Conservation (phyloP, 2,888 invertebrate genomes). For the Lithophane socia region DNA sequence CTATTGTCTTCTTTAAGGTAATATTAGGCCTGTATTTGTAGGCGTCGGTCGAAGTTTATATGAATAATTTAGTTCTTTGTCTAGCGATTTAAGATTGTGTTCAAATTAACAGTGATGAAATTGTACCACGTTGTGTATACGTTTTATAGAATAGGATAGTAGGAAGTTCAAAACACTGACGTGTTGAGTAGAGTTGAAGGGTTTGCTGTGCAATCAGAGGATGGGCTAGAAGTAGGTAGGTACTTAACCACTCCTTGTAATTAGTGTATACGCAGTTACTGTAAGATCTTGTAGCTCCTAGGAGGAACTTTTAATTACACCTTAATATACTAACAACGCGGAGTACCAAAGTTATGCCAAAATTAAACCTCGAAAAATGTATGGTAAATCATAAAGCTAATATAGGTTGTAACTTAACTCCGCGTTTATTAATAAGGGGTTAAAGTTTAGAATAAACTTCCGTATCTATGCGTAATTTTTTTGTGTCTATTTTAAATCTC, state of each 20-base stretch:
- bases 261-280: not conserved
- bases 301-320: too few species aligned
- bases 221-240: not conserved
- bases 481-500: not conserved
- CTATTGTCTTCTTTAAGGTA: slow-evolving; percentile 25
- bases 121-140: not conserved
- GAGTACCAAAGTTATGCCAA: not conserved
- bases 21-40: slow-evolving; percentile 1
- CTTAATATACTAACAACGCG: not conserved
- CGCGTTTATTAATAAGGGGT: not conserved
- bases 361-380: not conserved
- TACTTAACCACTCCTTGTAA: not conserved
- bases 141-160: not conserved
- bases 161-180: not conserved
- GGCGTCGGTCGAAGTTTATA: slow-evolving; percentile 29
- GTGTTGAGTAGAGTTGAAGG: not conserved
- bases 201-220: not conserved
- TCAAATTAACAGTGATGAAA: slow-evolving; percentile 2
- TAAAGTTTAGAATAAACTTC: not conserved
- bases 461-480: not conserved
- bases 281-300: not conserved
- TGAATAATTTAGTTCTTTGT: slow-evolving; percentile 42
- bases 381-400: not conserved
- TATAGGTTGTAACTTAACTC: not conserved
- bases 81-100: slow-evolving; percentile 7